Percentiles rank a stretch among this genome's conserved stretches.
Conservation (phyloP, 2,888 invertebrate genomes). For the Hyppa rectilinea region DNA sequence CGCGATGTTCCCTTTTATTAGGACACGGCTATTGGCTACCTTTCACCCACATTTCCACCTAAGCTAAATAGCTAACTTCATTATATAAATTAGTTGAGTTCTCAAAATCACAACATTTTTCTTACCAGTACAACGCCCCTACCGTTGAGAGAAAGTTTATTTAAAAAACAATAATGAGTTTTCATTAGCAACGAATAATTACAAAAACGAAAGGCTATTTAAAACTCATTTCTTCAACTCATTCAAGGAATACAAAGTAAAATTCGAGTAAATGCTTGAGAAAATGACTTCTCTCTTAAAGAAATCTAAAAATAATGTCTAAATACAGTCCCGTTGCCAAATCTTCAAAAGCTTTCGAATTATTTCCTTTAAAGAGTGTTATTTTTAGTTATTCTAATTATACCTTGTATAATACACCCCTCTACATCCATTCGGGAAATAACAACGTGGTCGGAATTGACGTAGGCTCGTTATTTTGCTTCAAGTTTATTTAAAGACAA, state of each 20-base stretch:
- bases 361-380: not conserved
- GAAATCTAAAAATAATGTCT: not conserved
- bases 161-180: slow-evolving; percentile 20
- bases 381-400: not conserved
- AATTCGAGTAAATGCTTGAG: slow-evolving; percentile 3
- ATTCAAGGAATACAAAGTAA: slow-evolving; percentile 12
- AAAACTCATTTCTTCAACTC: slow-evolving; percentile 16
- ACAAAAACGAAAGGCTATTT: slow-evolving; percentile 9
- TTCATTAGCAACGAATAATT: slow-evolving; percentile 10
- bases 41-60: not conserved
- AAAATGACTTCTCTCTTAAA: not conserved
- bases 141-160: slow-evolving; percentile 11
- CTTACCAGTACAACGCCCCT: not conserved
- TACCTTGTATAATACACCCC: not conserved
- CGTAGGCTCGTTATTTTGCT: not conserved
- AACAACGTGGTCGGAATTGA: not conserved
- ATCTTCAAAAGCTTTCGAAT: too few relatives aligned
- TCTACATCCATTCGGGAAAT: not conserved
- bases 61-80: not conserved
- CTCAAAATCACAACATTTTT: not conserved
- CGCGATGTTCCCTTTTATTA: too few relatives aligned
- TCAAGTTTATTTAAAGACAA: not conserved
- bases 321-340: not conserved
- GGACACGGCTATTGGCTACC: not conserved
- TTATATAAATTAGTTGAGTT: not conserved